Evolutionary conservation across 2,113 vertebrate genomes (phyloP).

Genomic region (Sminthopsis crassicaudata): DNA sequence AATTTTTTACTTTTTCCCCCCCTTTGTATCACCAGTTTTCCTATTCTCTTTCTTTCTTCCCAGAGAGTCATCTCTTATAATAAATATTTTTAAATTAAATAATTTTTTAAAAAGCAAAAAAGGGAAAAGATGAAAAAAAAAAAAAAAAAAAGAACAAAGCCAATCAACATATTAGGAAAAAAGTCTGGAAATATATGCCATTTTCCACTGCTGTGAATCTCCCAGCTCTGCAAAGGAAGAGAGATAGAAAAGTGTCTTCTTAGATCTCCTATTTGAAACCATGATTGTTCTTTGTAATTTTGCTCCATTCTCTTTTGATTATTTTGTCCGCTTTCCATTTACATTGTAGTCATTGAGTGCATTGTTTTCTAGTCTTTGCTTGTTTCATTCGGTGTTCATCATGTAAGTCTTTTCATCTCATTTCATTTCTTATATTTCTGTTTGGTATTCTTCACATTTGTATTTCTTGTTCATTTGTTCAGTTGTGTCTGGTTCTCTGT

Average conservation of each 20-base stretch:
- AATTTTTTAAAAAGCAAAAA: not conserved
- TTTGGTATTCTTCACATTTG: no score
- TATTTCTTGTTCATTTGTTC: no score
- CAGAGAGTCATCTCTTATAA: not conserved
- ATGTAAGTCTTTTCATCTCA: no score
- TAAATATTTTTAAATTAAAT: not conserved
- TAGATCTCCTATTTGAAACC: no score
- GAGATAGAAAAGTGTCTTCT: no score
- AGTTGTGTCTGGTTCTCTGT: no score
- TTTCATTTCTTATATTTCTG: not conserved
- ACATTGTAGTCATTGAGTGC: not conserved
- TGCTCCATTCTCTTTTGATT: no score
- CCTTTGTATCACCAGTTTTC: not conserved
- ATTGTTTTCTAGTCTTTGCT: no score
- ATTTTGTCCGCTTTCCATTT: not conserved
- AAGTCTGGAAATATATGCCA: not conserved
- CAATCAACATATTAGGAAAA: not conserved
- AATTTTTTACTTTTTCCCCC: not conserved
- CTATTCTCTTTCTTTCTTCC: not conserved
- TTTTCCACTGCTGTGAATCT: no score
- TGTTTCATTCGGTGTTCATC: no score
- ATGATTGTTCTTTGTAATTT: no score
- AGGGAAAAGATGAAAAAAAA: not conserved
- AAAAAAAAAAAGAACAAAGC: not conserved
- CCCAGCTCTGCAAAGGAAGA: no score